Evolutionary conservation across 2,113 vertebrate genomes (phyloP), one percentile per base, ranked within the genome.

Genomic region (Urocolius indicus): DNA sequence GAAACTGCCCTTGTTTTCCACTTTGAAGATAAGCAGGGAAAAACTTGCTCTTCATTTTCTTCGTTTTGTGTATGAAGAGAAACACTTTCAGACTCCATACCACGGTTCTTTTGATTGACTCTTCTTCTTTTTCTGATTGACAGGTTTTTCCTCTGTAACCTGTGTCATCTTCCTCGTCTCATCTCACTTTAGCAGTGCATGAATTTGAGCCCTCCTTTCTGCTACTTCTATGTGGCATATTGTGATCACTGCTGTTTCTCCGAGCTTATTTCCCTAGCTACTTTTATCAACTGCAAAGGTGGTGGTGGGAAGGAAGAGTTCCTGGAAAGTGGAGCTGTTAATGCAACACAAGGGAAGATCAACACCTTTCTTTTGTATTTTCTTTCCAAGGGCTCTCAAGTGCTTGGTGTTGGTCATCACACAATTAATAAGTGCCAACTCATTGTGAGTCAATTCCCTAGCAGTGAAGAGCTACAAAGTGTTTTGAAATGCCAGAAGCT

Each of bases 211-310:
- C 82, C 68, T 46, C 52, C 86, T 78, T 90, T 72, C 76, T 95
- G 90, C 63, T 84, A 16, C 72, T 94, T 67, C 51, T 72, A 48
- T 21, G 66, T 94, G 96, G 79, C 92, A 82, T 86, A 36, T 93
- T 95, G 76, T 96, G 90, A 95, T 96, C 2, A 4, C 94, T 90
- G 91, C 52, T 65, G 68, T 79, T 95, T 84, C 61, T 89, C 19
- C 0, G 6, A 83, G 79, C 68, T 93, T 36, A 76, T 88, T 94
- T 94, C 88, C 57, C 38, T 63, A 67, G 55, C 51, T 88, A 76
- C 58, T 68, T 41, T 46, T 61, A 15, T 10, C 27, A 86, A 52
- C 57, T 72, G 48, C 1, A 38, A 23, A n/a, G 11, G 11, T n/a
- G 6, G 5, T 6, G 58, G 16, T 16, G 11, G 71, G 13, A 58